A percentile compares a stretch with the other conserved stretches of the same genome.
Conservation (phyloP, 2,888 invertebrate genomes). For the Himalopsyche japonica region DNA sequence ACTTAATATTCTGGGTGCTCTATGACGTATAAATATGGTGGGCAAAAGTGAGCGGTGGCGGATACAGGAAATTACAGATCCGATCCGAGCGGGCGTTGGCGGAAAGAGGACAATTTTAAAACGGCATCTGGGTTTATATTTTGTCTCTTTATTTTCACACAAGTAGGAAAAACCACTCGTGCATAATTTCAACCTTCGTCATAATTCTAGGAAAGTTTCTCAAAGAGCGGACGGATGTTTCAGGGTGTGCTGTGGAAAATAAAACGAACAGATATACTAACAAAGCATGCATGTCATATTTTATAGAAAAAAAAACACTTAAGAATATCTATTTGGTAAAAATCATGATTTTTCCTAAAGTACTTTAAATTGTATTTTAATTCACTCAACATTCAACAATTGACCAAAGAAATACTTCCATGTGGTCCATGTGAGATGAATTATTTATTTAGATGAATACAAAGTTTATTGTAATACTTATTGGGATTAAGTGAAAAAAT, state of each 20-base stretch:
- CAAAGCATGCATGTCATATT: too few relatives aligned
- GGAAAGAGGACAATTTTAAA: slow-evolving; percentile 35
- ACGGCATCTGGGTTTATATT: slow-evolving; percentile 24
- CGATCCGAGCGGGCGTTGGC: slow-evolving; percentile 22
- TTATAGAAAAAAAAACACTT: too few relatives aligned
- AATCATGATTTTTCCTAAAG: too few relatives aligned
- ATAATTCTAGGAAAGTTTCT: not conserved
- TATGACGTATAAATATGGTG: not conserved
- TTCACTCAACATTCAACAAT: too few relatives aligned
- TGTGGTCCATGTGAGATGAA: too few relatives aligned
- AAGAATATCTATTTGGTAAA: too few relatives aligned
- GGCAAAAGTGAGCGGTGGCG: slow-evolving; percentile 18
- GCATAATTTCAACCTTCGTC: slow-evolving; percentile 7
- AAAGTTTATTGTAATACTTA: too few relatives aligned
- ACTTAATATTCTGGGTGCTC: not conserved
- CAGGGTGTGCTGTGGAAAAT: not conserved
- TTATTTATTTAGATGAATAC: too few relatives aligned
- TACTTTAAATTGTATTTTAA: too few relatives aligned
- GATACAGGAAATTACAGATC: slow-evolving; percentile 40
- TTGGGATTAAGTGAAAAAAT: too few relatives aligned
- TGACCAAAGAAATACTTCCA: too few relatives aligned
- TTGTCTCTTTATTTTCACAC: slow-evolving; percentile 19
- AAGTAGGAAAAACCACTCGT: slow-evolving; percentile 11
- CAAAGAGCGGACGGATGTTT: not conserved
- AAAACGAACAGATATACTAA: not conserved